Percentiles rank a stretch among this genome's conserved stretches.
Conservation (phyloP, 2,888 invertebrate genomes). For the Linyphia triangularis region DNA sequence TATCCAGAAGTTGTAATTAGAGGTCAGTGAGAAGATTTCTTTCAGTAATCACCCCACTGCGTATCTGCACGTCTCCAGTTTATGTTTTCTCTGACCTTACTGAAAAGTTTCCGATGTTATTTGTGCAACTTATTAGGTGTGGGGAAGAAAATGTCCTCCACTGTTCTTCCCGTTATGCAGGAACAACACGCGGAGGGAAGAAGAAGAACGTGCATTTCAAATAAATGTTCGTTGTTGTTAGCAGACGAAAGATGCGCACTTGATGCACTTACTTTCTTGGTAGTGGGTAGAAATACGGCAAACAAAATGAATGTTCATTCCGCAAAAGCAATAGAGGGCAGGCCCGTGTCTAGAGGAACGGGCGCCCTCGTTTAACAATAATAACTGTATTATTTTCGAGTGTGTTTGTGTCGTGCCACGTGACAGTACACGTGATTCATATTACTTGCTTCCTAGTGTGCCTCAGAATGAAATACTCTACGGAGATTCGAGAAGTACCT, state of each 20-base stretch:
- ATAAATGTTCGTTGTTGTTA: constrained; percentile 42
- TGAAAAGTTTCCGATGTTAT: constrained; percentile 45
- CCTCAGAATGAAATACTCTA: constrained; percentile 67
- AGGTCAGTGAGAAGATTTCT: too few species aligned
- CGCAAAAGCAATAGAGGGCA: constrained; percentile 67
- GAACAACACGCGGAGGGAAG: background rate
- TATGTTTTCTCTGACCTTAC: background rate
- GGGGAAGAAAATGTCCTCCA: constrained; percentile 41
- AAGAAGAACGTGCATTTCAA: constrained; percentile 12
- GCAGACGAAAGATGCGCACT: constrained; percentile 40
- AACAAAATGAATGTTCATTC: constrained; percentile 66
- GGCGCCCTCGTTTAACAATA: constrained; percentile 12
- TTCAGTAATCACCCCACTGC: background rate
- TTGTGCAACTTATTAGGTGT: constrained; percentile 37
- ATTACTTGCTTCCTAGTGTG: constrained; percentile 74
- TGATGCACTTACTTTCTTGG: constrained; percentile 66
- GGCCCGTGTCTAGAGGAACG: constrained; percentile 4
- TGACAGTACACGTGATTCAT: constrained; percentile 51
- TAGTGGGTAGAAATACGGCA: constrained; percentile 27
- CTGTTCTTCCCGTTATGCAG: constrained; percentile 35
- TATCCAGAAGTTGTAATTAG: too few species aligned
- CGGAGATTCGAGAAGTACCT: constrained; percentile 40
- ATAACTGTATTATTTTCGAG: constrained; percentile 68
- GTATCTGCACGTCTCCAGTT: background rate
- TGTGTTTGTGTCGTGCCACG: constrained; percentile 55